Conservation (phyloP, 2,797 vertebrate genomes). For the Catamblyrhynchus diadema region DNA sequence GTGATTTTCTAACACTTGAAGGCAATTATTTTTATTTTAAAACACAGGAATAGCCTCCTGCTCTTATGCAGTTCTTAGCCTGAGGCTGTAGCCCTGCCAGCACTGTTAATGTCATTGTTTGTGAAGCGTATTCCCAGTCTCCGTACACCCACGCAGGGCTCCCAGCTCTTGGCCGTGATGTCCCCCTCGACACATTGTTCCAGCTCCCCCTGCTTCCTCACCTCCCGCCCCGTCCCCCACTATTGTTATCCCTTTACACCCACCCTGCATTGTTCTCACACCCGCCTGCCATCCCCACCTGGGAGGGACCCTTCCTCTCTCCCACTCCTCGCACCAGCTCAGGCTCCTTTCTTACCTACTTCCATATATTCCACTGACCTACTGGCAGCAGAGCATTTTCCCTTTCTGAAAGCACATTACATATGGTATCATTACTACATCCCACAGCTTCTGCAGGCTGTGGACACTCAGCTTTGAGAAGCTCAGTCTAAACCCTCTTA, state of each 20-base stretch:
- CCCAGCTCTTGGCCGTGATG: conserved; percentile 45
- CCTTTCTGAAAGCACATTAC: background rate
- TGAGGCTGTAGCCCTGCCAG: conserved; percentile 33
- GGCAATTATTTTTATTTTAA: conserved; percentile 21
- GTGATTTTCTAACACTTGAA: conserved; percentile 10
- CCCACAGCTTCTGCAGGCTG: background rate
- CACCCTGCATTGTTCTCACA: conserved; percentile 63
- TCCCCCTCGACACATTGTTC: conserved; percentile 53
- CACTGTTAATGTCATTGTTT: conserved; percentile 67
- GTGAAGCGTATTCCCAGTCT: conserved; percentile 60
- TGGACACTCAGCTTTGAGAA: background rate
- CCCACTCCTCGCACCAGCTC: background rate
- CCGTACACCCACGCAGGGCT: conserved; percentile 60
- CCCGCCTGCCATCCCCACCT: conserved; percentile 9
- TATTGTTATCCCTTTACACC: conserved; percentile 51
- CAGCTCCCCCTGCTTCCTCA: conserved; percentile 21
- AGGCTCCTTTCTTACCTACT: background rate
- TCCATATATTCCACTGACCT: background rate
- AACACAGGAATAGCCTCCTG: background rate
- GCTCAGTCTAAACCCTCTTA: background rate
- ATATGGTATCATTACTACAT: background rate
- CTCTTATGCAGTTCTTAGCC: conserved; percentile 14
- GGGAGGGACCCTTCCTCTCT: conserved; percentile 32
- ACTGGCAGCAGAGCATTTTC: background rate
- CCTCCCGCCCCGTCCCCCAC: background rate